Percentiles rank a stretch among this genome's conserved stretches.
phyloP scores from a whole-genome alignment of 2,113 vertebrate species.

The Meriones unguiculatus region DNA sequence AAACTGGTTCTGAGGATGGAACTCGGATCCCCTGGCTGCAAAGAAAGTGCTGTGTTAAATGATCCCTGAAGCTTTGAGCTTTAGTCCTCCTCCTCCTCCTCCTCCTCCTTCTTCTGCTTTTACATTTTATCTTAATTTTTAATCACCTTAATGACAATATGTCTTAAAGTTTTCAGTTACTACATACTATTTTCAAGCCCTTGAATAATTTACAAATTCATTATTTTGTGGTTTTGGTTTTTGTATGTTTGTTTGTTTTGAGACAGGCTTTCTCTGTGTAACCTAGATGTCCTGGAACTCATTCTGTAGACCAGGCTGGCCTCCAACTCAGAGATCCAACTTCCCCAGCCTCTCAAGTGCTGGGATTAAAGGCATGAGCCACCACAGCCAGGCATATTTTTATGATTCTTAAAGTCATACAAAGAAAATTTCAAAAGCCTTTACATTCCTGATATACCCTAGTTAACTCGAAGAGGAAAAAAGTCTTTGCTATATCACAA shows the following conservation, averaged over 20 bases:
- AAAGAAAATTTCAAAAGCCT: background rate
- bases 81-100: background rate
- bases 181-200: background rate
- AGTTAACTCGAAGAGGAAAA: slow-evolving; percentile 14
- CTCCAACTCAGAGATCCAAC: background rate
- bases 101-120: no score
- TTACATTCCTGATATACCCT: background rate
- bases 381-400: background rate
- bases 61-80: background rate
- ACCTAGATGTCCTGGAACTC: no score
- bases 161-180: slow-evolving; percentile 25
- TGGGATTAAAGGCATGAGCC: background rate
- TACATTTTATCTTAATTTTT: background rate
- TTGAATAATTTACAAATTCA: background rate
- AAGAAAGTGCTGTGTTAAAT: background rate
- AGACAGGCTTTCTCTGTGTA: background rate
- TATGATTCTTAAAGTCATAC: background rate
- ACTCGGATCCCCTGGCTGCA: background rate
- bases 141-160: slow-evolving; percentile 16
- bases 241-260: background rate
- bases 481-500: background rate
- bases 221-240: background rate
- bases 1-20: background rate
- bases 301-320: background rate
- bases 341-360: background rate